Base-by-base conservation (phyloP, 2,797 vertebrate species). In the Clarias fuscus region DNA sequence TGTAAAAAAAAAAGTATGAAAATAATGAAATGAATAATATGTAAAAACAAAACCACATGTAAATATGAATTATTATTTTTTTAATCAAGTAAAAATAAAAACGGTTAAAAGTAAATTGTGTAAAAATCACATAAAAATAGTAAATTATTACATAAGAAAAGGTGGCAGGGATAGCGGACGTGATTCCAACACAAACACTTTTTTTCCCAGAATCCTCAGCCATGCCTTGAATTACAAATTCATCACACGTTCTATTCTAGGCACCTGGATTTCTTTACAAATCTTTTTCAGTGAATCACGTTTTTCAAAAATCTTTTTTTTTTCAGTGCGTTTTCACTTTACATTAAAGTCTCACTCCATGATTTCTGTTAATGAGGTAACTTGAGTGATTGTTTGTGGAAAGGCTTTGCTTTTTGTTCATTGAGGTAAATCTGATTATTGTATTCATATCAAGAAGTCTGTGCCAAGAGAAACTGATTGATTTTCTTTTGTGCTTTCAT, bases 201-300 rank as follows among this genome's bases (percentile, higher is more conserved):
- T 30, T 30, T 30, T 77, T 59, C 75, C 75, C 53, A 77, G 56
- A 77, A 77, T 77, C 27, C 27, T 77, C 33, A 11, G 18, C n/a
- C 27, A 33, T 56, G 17, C 48, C 17, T 27, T 56, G 48, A 1
- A 56, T n/a, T 56, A 75, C 72, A 75, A 17, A 77, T 59, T 8
- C 0, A 1, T 59, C 75, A 77, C 27, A 11, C 59, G 75, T 59
- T 18, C 17, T 2, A 33, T 18, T 18, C 15, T 53, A 17, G 15
- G 10, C 3, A 27, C 14, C 27, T 77, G 27, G 15, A 33, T 33
- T 22, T 59, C 7, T 11, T 11, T 8, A 59, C 53, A 22, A 59
- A 1, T 11, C 27, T 20, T 17, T 15, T 53, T 76, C 4, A 27
- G 43, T 3, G 14, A 4, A 6, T n/a, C 0, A 0, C 13, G 48